These are phyloP conservation scores for Eurystomus gularis DNA, from an alignment of 2,113 vertebrate species.

Conservation along the genomic window DNA sequence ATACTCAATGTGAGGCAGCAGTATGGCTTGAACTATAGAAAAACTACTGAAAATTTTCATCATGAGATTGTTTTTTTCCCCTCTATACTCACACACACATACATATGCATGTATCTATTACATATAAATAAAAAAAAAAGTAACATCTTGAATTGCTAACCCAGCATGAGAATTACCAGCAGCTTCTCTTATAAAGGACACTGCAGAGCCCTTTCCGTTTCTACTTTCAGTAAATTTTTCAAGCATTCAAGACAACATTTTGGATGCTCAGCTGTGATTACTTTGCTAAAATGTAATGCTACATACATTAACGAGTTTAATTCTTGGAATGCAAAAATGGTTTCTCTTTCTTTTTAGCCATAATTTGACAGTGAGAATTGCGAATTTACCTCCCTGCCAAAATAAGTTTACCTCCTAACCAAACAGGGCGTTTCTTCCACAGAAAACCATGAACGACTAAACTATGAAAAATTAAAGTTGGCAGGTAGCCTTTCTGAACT, in stretches of 20 bases:
- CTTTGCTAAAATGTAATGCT: slow-evolving; percentile 70
- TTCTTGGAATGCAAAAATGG: slow-evolving; percentile 66
- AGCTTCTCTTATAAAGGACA: slow-evolving; percentile 18
- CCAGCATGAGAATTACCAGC: slow-evolving; percentile 13
- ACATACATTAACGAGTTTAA: slow-evolving; percentile 73
- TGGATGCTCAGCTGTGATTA: slow-evolving; percentile 70
- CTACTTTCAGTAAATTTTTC: slow-evolving; percentile 49
- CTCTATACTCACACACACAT: background rate
- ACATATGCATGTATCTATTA: background rate
- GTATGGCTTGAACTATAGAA: background rate
- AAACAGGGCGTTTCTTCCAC: slow-evolving; percentile 51
- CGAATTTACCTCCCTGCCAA: slow-evolving; percentile 63
- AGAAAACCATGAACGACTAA: slow-evolving; percentile 60
- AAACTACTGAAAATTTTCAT: background rate
- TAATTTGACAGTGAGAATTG: slow-evolving; percentile 64
- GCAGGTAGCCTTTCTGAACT: slow-evolving; percentile 51
- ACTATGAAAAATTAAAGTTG: slow-evolving; percentile 51
- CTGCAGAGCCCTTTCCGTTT: slow-evolving; percentile 24
- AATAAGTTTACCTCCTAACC: slow-evolving; percentile 64
- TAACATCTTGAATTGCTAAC: slow-evolving; percentile 28
- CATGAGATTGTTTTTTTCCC: background rate
- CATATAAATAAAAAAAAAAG: background rate
- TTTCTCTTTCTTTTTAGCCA: slow-evolving; percentile 69
- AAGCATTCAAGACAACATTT: slow-evolving; percentile 58
- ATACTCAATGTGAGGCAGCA: background rate